Percentiles rank a stretch among this genome's conserved stretches.
These are phyloP conservation scores for Gorilla gorilla DNA, from an alignment of 2,113 vertebrate species.

Conservation along the genomic window DNA sequence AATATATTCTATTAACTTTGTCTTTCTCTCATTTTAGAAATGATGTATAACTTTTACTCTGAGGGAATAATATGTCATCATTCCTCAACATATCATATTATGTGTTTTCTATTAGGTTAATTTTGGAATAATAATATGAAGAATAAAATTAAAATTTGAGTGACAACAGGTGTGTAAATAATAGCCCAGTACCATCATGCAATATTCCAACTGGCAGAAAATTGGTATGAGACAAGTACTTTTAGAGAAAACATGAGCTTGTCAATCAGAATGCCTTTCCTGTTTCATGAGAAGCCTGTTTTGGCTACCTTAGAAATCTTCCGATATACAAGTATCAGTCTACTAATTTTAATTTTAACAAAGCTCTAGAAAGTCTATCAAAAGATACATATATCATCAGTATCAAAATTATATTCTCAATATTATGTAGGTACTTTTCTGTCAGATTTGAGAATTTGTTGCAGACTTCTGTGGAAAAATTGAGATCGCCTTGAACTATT, in stretches of 20 bases:
- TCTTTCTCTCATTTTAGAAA: background rate
- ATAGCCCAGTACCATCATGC: background rate
- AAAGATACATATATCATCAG: background rate
- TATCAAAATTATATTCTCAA: background rate
- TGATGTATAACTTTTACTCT: background rate
- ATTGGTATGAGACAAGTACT: background rate
- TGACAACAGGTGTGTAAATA: background rate
- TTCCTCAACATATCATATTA: background rate
- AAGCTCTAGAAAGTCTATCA: background rate
- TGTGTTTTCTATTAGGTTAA: background rate
- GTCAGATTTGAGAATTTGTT: background rate
- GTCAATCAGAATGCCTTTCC: background rate
- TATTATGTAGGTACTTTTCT: background rate
- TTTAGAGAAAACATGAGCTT: background rate
- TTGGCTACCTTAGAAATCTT: background rate
- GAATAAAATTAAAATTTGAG: conserved; percentile 15
- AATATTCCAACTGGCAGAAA: background rate
- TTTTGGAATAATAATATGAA: conserved; percentile 2
- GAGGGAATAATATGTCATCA: background rate
- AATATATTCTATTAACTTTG: conserved; percentile 21
- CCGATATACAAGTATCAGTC: background rate
- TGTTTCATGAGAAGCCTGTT: background rate
- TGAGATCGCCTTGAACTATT: background rate
- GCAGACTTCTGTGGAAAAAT: background rate
- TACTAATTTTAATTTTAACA: background rate